Conservation (phyloP, 2,888 invertebrate species). For the Hydrotaea diabolus region DNA sequence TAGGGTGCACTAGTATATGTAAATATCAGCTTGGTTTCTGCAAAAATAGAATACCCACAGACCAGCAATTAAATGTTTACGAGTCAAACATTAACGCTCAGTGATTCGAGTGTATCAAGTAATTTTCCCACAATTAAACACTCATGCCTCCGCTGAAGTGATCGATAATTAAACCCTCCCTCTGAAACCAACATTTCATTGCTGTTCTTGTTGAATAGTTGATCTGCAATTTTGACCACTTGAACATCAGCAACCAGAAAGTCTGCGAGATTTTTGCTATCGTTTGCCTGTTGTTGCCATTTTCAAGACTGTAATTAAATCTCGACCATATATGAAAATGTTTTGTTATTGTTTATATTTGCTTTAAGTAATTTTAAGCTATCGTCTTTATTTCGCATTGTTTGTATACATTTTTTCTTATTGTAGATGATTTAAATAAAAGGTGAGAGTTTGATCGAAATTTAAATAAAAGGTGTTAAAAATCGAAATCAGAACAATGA, state of each 20-base stretch:
- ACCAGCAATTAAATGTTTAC: not conserved
- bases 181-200: slow-evolving; percentile 27
- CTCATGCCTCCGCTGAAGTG: not conserved
- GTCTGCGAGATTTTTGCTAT: not conserved
- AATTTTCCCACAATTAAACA: slow-evolving; percentile 55
- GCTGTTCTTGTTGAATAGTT: not conserved
- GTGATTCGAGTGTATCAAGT: slow-evolving; percentile 34
- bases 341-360: slow-evolving; percentile 25
- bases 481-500: no score
- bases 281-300: not conserved
- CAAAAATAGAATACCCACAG: not conserved
- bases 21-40: no score
- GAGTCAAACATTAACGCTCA: not conserved
- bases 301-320: slow-evolving; percentile 12
- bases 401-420: not conserved
- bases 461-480: not conserved
- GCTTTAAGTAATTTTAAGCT: not conserved
- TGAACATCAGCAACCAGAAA: not conserved
- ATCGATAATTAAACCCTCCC: slow-evolving; percentile 48
- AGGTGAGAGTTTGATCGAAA: not conserved
- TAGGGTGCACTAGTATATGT: not conserved
- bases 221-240: slow-evolving; percentile 47
- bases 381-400: slow-evolving; percentile 21
- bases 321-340: slow-evolving; percentile 19
- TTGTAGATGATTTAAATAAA: slow-evolving; percentile 6